Base-by-base conservation (phyloP, 1,140 invertebrate species). In the Drosophila pallidifrons region DNA sequence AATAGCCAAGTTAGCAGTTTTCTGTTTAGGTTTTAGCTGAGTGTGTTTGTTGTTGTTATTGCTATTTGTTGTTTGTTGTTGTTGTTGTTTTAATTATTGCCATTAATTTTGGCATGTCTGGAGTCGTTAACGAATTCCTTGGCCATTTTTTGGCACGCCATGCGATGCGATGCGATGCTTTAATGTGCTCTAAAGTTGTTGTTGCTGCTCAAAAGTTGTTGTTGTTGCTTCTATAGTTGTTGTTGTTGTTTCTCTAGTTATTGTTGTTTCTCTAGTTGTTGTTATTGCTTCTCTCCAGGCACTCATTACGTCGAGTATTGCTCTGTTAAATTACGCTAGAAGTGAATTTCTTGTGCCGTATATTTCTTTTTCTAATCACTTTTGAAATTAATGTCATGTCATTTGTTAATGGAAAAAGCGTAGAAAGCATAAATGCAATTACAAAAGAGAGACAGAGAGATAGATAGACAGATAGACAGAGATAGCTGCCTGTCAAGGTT, bases 1-100 rank as follows among this genome's bases (percentile, higher is more conserved):
- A 49, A 57, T 35, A 35, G 61, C 35, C 38, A 52, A 70, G 67
- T 70, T 54, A 35, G 55, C 64, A 51, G 47, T 61, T 58, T 51
- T 45, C 52, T 45, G 35, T 6, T 28, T 63, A 59, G 52, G 55
- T 25, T 49, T 80, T 65, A 10, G 35, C 6, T 38, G 7, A 60
- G 38, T 47, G 55, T 79, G 77, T 67, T 74, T 63, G 74, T 81
- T 78, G 75, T 80, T 80, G 58, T 71, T 55, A 8, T 38, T 38
- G 35, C 35, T 10, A 8, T 8, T 38, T 80, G 20, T 25, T 25
- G 20, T 4, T 25, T 79, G 58, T 71, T 57, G 81, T 81, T 57
- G 81, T 81, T 86, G 78, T 86, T 91, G 80, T 87, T 90, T 91
- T 91, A 91, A 91, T 91, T 91, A 91, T 91, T 91, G 89, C 90